Evolutionary conservation across 2,888 invertebrate genomes (phyloP).

Genomic region (Agonopterix heracliana): DNA sequence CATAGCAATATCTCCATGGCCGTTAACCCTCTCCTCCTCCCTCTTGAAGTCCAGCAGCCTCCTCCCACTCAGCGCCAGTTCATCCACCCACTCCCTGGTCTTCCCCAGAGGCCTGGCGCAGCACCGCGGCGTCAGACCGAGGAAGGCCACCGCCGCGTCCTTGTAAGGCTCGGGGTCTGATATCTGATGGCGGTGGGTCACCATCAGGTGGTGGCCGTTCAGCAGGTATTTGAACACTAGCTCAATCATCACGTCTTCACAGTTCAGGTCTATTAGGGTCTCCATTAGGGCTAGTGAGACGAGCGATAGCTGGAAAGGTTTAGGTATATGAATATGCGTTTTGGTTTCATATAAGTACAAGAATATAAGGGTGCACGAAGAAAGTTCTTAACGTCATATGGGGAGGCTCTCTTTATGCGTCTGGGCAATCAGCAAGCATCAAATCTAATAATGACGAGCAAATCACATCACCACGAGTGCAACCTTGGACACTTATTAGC

Average conservation of each 20-base stretch:
- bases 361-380: too few relatives aligned
- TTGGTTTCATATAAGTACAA: neutral
- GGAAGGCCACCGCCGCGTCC: conserved; percentile 55
- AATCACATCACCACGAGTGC: too few relatives aligned
- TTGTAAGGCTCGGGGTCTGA: conserved; percentile 54
- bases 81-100: conserved; percentile 59
- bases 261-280: conserved; percentile 92
- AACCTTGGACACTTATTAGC: too few relatives aligned
- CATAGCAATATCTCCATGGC: conserved; percentile 61
- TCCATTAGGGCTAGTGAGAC: conserved; percentile 94
- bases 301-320: conserved; percentile 81
- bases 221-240: conserved; percentile 88
- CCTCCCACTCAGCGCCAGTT: conserved; percentile 47
- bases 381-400: too few relatives aligned
- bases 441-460: too few relatives aligned
- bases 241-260: conserved; percentile 97
- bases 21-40: conserved; percentile 48
- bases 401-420: too few relatives aligned
- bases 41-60: conserved; percentile 47
- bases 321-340: too few relatives aligned
- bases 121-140: conserved; percentile 77
- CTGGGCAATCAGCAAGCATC: too few relatives aligned
- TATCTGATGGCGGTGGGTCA: conserved; percentile 43
- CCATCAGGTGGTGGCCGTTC: conserved; percentile 53
- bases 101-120: conserved; percentile 59